Percentiles rank a stretch among this genome's conserved stretches.
phyloP scores from a whole-genome alignment of 2,797 vertebrate species.

The Pelochelys cantorii region DNA sequence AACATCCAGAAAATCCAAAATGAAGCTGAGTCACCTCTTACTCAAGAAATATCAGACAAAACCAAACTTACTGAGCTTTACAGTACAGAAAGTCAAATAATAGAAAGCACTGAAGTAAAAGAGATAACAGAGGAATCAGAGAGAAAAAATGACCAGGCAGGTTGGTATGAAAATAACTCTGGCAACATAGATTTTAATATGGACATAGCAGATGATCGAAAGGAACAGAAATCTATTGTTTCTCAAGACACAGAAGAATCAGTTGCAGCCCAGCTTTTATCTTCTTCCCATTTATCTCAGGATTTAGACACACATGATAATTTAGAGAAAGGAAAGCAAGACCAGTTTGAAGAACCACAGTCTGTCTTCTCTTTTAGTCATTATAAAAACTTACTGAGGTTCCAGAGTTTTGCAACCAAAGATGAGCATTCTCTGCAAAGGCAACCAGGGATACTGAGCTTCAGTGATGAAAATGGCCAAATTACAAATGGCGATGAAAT shows the following conservation, averaged over 20 bases:
- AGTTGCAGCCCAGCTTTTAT: background rate
- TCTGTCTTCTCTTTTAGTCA: constrained; percentile 39
- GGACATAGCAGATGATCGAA: constrained; percentile 33
- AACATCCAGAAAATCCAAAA: constrained; percentile 3
- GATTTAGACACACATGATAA: constrained; percentile 19
- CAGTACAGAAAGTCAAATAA: constrained; percentile 29
- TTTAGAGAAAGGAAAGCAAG: constrained; percentile 28
- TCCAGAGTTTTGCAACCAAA: constrained; percentile 44
- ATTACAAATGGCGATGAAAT: background rate
- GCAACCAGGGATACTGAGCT: constrained; percentile 18
- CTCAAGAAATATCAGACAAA: constrained; percentile 37
- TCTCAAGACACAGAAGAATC: constrained; percentile 17
- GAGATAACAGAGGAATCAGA: constrained; percentile 18
- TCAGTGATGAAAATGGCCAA: background rate
- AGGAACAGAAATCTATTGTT: constrained; percentile 23
- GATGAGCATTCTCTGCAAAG: constrained; percentile 29
- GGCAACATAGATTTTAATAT: constrained; percentile 53
- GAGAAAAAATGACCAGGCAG: constrained; percentile 22
- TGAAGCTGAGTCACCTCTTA: background rate
- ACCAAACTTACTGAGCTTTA: constrained; percentile 11
- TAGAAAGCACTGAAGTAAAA: constrained; percentile 35
- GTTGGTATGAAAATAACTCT: constrained; percentile 71
- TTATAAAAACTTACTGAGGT: constrained; percentile 27
- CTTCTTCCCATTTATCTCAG: constrained; percentile 17
- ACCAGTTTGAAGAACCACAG: constrained; percentile 30